Evolutionary conservation across 2,888 invertebrate genomes (phyloP).

Genomic region (Pharmacophagus antenor): DNA sequence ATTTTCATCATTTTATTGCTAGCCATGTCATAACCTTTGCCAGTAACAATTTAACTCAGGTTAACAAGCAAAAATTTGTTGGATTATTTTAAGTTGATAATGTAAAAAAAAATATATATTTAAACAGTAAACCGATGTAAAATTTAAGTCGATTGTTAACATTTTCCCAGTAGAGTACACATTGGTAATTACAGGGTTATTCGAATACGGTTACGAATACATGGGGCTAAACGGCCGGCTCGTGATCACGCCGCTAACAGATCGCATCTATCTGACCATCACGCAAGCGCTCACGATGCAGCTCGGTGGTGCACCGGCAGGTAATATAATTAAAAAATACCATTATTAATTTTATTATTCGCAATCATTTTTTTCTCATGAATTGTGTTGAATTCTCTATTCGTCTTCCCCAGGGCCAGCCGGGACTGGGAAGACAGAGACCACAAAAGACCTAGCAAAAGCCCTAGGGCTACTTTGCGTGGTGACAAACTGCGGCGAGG

Average conservation of each 20-base stretch:
- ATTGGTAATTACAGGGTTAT: constrained; percentile 78
- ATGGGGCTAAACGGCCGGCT: constrained; percentile 96
- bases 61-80: no score
- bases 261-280: constrained; percentile 94
- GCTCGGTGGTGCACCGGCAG: constrained; percentile 94
- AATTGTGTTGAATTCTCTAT: no score
- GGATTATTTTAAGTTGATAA: no score
- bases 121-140: no score
- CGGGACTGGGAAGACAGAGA: constrained; percentile 95
- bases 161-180: background rate
- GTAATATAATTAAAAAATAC: constrained; percentile 50
- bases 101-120: no score
- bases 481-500: constrained; percentile 96
- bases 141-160: background rate
- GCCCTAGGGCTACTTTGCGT: constrained; percentile 91
- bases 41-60: no score
- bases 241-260: constrained; percentile 95
- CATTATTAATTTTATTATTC: no score
- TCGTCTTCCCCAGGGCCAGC: constrained; percentile 81
- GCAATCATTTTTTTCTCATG: no score
- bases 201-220: constrained; percentile 97
- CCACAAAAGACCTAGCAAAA: constrained; percentile 94
- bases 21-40: no score
- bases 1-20: no score
- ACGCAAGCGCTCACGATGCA: constrained; percentile 96